Evolutionary conservation across 1,140 invertebrate species (phyloP), one percentile per base, ranked within the genome.

Genomic region (Pararge aegeria): DNA sequence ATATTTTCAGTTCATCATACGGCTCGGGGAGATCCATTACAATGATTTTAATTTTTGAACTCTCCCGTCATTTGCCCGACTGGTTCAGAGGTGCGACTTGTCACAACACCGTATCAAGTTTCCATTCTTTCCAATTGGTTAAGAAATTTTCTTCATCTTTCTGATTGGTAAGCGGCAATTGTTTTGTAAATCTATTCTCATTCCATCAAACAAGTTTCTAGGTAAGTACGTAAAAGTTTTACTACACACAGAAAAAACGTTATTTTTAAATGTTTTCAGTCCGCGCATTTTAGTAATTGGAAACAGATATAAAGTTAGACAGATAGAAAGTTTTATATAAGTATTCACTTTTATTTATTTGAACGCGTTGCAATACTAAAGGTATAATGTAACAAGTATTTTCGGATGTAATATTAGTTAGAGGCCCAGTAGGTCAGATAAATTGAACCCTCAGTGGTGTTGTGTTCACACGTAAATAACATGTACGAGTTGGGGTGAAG

Each of bases 381-480:
- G 10, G 27, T 34, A 24, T 30, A 10, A 40, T 15, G 13, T 46
- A 46, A 46, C 9, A 46, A 53, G 50, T 60, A 53, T 78, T 74
- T 73, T 76, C 61, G 56, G 69, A 69, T 72, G 78, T 86, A 73
- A 80, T 84, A 86, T 85, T 85, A 86, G 80, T 80, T 80, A 81
- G 75, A 83, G 82, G 82, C 83, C 83, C 74, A 89, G 77, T 89
- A 89, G 86, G 86, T 87, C 86, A 89, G 83, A 89, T 89, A 89
- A 89, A 89, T 89, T 89, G 86, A 87, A 86, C 86, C 86, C 83
- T 83, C 70, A 73, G 78, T 63, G 73, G 82, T 75, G 78, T 83
- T 80, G 80, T 85, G 85, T 87, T 89, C 86, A 84, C 83, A 87
- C 86, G 83, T 89, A 89, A 89, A 89, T 87, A 89, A 89, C 86